Evolutionary conservation across 2,797 vertebrate genomes (phyloP), one percentile per base, ranked within the genome.

Genomic region (Hypotaenidia okinawae): DNA sequence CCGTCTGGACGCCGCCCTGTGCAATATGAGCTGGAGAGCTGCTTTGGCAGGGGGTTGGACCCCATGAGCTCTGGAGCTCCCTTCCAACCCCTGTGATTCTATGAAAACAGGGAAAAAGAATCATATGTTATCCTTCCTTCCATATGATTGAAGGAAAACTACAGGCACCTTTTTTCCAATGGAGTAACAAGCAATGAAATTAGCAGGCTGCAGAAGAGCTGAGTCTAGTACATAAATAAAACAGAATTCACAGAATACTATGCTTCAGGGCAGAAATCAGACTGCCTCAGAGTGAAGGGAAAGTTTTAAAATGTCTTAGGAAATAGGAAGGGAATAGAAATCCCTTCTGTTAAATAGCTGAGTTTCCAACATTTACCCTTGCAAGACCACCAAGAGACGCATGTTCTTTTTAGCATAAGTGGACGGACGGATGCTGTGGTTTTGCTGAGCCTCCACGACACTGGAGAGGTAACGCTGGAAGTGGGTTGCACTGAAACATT

Each of bases 381-480:
- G 99, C 51, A 99, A 97, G 69, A 99, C 98, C 85, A 99, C 98
- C 87, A 99, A 91, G 88, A 99, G 97, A 84, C 98, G 98, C 67
- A 74, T 94, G 51, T 92, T 98, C 93, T 95, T 97, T 23, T 93
- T 87, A 33, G 80, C 37, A 1, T 95, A 97, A n/a, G 93, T 6
- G 0, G 97, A 68, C 69, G 96, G 98, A 76, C 86, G 98, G 96
- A 92, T 59, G 9, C 96, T 95, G 58, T 32, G 96, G 89, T 88
- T 98, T 85, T 98, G 98, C 79, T 98, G 98, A 84, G 97, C 98
- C 94, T 99, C 98, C 88, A 99, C 96, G 91, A 99, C 97, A 87
- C 94, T 97, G 10, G 98, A 98, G 87, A 99, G 97, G 97, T 98
- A 99, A 54, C 98, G 98, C 93, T 99, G 99, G 91, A 99, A 99